phyloP scores from a whole-genome alignment of 2,888 invertebrate species.

The Scrobipalpa costella region DNA sequence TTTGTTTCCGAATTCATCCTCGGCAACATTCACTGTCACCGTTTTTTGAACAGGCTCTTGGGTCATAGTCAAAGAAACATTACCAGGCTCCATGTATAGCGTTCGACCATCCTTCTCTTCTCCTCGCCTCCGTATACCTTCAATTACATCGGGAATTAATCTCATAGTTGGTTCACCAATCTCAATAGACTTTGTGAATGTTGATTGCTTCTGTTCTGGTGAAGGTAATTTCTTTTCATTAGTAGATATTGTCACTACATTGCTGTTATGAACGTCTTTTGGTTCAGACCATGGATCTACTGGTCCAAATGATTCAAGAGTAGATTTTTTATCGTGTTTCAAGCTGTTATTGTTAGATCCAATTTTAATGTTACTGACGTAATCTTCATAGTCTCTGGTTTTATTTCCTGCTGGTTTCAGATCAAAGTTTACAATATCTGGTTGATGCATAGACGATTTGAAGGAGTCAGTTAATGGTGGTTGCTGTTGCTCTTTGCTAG shows the following conservation, averaged over 20 bases:
- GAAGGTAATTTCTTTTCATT: conserved; percentile 58
- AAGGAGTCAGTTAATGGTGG: conserved; percentile 65
- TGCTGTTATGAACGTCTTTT: conserved; percentile 56
- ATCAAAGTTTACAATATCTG: conserved; percentile 76
- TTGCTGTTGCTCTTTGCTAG: conserved; percentile 55
- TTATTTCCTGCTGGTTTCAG: conserved; percentile 64
- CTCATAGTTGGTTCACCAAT: conserved; percentile 68
- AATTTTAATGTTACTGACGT: conserved; percentile 74
- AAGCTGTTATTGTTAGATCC: conserved; percentile 73
- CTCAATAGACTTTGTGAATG: conserved; percentile 77
- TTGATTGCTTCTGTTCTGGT: conserved; percentile 58
- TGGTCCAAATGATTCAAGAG: conserved; percentile 53
- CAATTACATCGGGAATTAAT: conserved; percentile 70
- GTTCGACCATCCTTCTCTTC: conserved; percentile 67
- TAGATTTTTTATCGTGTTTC: conserved; percentile 59
- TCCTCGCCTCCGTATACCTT: conserved; percentile 63
- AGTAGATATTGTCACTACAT: conserved; percentile 73
- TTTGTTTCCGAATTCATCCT: conserved; percentile 77
- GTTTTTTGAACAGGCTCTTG: conserved; percentile 76
- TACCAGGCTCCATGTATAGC: conserved; percentile 73
- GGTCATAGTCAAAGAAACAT: conserved; percentile 70
- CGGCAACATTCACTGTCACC: conserved; percentile 74
- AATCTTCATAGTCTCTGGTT: conserved; percentile 67
- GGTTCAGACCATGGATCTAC: conserved; percentile 59
- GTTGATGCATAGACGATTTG: conserved; percentile 73